Base-by-base conservation (phyloP, 2,113 vertebrate genomes). In the Notechis scutatus region DNA sequence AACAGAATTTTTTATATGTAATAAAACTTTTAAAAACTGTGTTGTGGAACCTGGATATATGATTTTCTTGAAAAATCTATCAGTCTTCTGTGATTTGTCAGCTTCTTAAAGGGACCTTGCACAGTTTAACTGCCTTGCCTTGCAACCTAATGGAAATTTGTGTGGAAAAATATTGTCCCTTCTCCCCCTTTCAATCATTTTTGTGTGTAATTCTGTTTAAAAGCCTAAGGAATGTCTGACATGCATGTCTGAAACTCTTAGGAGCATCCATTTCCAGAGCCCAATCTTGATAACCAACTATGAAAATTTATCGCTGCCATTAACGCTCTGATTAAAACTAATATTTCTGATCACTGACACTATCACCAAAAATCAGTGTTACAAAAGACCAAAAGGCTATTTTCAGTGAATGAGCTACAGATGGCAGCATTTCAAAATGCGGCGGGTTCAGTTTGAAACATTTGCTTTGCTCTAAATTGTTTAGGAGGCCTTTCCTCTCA, bases 361-460 rank as follows among this genome's bases (percentile, higher is more conserved):
- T 55, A 29, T 85, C 91, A 2, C 64, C 34, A 29, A 34, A 61
- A 64, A 52, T 34, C 5, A 34, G 92, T 34, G 61, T 93, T 87
- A 91, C 91, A 74, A 93, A 90, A 34, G 47, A n/a, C 14, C 5
- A 47, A 47, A 7, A 6, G 7, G 50, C 90, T 14, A 29, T 87
- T 52, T 39, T 88, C 7, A 42, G 59, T 45, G 59, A 87, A 54
- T 0, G 1, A 24, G 0, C 0, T n/a, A 87, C 50, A 39, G 89
- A 92, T 92, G 87, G 8, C 4, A 42, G 42, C 50, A 2, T 57
- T 57, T 91, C 42, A 92, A 92, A 74, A 94, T 90, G 0, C 56
- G 93, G 95, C 59, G 94, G 94, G 56, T 95, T 11, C 45, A 96
- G 64, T 55, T 92, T 57, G 86, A 91, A 21, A 81, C 20, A 91